These are phyloP conservation scores for Pitta sordida DNA, from an alignment of 2,113 vertebrate species.

Conservation along the genomic window DNA sequence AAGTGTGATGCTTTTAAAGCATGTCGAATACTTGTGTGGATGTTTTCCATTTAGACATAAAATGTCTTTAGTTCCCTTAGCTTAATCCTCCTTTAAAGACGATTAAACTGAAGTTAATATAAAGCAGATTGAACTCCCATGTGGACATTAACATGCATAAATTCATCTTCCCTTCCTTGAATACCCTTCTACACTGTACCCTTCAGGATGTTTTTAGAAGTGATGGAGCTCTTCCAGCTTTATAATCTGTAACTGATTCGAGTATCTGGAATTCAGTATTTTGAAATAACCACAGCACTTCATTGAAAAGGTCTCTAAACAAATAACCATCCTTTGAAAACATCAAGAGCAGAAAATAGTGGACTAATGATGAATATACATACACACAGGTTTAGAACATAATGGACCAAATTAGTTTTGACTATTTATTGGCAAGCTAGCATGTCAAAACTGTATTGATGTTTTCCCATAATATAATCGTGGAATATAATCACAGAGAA, in stretches of 20 bases:
- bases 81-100: not conserved
- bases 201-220: not conserved
- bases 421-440: not conserved
- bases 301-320: not conserved
- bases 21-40: conserved; percentile 6
- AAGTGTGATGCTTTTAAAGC: conserved; percentile 10
- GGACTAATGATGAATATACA: not conserved
- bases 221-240: not conserved
- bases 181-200: not conserved
- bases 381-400: not conserved
- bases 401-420: not conserved
- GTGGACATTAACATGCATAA: not conserved
- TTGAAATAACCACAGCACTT: not conserved
- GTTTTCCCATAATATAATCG: not conserved
- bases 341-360: not conserved
- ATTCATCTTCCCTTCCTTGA: not conserved
- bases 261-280: not conserved
- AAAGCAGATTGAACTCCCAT: conserved; percentile 24
- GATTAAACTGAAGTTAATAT: not conserved
- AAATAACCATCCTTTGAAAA: not conserved
- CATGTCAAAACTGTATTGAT: not conserved
- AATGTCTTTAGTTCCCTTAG: conserved; percentile 10
- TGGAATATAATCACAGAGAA: not conserved
- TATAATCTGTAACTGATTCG: not conserved
- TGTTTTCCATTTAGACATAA: not conserved